Evolutionary conservation across 2,797 vertebrate genomes (phyloP), one percentile per base, ranked within the genome.

Genomic region (Tamandua tetradactyla): DNA sequence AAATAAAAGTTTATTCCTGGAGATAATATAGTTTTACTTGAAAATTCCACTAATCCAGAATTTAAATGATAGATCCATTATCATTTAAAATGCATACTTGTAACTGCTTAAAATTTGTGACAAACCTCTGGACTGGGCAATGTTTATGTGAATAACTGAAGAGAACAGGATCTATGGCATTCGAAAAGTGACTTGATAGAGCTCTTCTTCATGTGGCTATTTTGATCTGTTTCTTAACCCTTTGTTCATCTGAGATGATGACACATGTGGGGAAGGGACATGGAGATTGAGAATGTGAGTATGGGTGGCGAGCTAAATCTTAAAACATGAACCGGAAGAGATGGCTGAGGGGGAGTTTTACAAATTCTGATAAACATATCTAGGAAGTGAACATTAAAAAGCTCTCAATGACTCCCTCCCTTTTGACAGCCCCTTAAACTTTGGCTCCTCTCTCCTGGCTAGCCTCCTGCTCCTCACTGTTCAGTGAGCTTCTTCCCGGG

Each of bases 111-210:
- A 44, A 15, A 52, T 23, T 12, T n/a, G 27, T 61, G 17, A 20
- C 10, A 7, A 18, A 3, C 25, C 40, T 15, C 3, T 7, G 23
- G 32, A 6, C 12, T 37, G 40, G 32, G n/a, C 49, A 2, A 7
- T 2, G 4, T 3, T 23, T 55, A 23, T 42, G 18, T 11, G 17
- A 3, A 14, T 52, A 6, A 20, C 12, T 22, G 72, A 14, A 1
- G 37, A 37, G 47, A 52, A 2, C 47, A 10, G 1, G 5, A 4
- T 27, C 22, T 2, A 4, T 20, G 0, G 89, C 13, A 40, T 1
- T 27, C n/a, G 22, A 37, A n/a, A 23, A 35, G 66, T 11, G 23
- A 8, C 66, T 30, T 75, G 72, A 4, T 18, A 5, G 14, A 18
- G 32, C 44, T 49, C 30, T n/a, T 61, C 40, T 59, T 20, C 15